These are phyloP conservation scores for Microctenopoma lineatum DNA, from an alignment of 2,797 vertebrate genomes.

Conservation along the genomic window DNA sequence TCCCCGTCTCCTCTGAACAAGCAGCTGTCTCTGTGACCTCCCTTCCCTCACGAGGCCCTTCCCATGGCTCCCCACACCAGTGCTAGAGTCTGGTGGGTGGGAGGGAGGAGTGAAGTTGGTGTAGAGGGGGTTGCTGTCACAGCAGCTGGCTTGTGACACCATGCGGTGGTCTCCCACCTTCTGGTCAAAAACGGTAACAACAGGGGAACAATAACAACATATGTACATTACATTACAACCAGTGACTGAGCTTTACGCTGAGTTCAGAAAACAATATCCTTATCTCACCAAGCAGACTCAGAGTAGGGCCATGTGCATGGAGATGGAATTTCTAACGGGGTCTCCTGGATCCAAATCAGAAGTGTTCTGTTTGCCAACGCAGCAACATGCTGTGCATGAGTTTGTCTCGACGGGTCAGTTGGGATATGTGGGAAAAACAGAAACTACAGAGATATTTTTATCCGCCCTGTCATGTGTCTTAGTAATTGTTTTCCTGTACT, in stretches of 20 bases:
- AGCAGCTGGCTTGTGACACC: conserved; percentile 56
- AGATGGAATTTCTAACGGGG: neutral
- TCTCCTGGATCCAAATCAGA: neutral
- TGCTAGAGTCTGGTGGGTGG: conserved; percentile 41
- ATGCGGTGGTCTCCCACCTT: conserved; percentile 36
- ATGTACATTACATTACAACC: neutral
- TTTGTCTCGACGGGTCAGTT: neutral
- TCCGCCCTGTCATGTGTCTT: neutral
- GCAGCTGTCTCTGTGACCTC: conserved; percentile 71
- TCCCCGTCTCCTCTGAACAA: neutral
- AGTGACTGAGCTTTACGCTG: neutral
- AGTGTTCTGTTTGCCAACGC: neutral
- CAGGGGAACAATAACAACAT: neutral
- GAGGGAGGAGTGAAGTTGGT: conserved; percentile 15
- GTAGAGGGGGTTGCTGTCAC: conserved; percentile 41
- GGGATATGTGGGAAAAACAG: conserved; percentile 7
- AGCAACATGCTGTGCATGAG: neutral
- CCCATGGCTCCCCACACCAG: conserved; percentile 47
- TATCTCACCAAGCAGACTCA: conserved; percentile 37
- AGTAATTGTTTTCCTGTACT: conserved; percentile 35
- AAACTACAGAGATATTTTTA: conserved; percentile 2
- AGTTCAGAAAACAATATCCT: neutral
- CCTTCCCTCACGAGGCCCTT: conserved; percentile 59
- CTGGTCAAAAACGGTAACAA: conserved; percentile 45
- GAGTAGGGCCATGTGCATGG: neutral